Percentiles rank a stretch among this genome's conserved stretches.
phyloP scores from a whole-genome alignment of 2,888 invertebrate species.

The Nephrotoma guestfalica region DNA sequence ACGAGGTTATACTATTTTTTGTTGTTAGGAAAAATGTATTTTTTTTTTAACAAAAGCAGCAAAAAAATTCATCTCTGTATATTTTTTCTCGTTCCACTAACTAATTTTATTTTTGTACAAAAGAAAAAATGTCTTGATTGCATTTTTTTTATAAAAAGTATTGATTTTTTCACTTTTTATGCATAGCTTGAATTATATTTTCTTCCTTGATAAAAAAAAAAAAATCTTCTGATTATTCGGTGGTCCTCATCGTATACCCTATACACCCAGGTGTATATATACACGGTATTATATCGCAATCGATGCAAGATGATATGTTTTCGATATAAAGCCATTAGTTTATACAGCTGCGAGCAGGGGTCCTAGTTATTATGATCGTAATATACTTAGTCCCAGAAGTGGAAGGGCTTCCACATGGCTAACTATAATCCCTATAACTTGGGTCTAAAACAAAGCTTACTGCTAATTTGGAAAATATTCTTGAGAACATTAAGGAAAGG shows the following conservation, averaged over 20 bases:
- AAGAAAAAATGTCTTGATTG: conserved; percentile 3
- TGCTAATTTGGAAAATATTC: no score
- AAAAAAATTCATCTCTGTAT: neutral
- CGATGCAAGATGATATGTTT: no score
- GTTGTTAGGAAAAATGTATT: neutral
- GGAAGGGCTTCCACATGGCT: no score
- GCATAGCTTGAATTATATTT: neutral
- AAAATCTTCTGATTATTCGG: neutral
- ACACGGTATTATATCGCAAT: neutral
- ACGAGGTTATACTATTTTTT: neutral
- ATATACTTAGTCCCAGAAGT: no score
- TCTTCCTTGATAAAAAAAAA: neutral
- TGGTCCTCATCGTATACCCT: neutral
- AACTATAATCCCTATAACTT: no score
- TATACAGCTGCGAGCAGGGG: no score
- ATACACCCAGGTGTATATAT: neutral
- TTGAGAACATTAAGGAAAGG: no score
- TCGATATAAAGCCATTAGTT: no score
- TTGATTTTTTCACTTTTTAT: conserved; percentile 2
- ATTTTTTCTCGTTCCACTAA: conserved; percentile 3
- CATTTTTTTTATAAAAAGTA: neutral
- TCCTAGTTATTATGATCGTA: neutral
- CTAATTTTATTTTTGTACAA: conserved; percentile 2
- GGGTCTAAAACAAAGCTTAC: no score
- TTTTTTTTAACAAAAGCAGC: neutral